Evolutionary conservation across 2,797 vertebrate species (phyloP).

Genomic region (Lacerta bilineata): DNA sequence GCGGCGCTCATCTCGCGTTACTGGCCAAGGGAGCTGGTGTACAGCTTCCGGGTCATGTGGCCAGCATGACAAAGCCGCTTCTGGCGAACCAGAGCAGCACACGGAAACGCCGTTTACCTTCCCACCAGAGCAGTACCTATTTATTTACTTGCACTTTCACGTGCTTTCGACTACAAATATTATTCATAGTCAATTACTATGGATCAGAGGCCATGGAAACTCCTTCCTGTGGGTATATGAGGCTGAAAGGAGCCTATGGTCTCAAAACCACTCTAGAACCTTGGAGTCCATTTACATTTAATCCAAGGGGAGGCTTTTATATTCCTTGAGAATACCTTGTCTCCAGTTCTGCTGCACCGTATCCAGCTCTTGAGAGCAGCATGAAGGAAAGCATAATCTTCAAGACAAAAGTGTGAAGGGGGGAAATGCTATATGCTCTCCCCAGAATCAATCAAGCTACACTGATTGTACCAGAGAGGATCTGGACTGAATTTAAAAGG

Average conservation of each 20-base stretch:
- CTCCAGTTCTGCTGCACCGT: not conserved
- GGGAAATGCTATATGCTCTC: not conserved
- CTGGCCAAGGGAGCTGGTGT: no score
- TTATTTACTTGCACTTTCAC: no score
- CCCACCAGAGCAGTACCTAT: no score
- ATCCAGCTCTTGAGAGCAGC: not conserved
- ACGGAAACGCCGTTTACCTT: no score
- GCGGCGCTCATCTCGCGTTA: no score
- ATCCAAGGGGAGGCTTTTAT: not conserved
- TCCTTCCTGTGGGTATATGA: not conserved
- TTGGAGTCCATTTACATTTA: not conserved
- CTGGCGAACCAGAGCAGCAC: no score
- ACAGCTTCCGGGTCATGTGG: no score
- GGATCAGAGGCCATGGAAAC: not conserved
- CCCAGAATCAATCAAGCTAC: not conserved
- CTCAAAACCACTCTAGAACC: conserved; percentile 1
- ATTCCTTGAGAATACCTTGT: conserved; percentile 8
- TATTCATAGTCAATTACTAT: not conserved
- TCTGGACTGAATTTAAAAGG: not conserved
- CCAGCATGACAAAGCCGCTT: no score
- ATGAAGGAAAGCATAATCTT: rapidly evolving
- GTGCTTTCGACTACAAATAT: not conserved
- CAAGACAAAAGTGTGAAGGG: not conserved
- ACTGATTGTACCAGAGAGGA: not conserved
- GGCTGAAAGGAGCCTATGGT: not conserved